Base-by-base conservation (phyloP, 2,797 vertebrate genomes). In the Enteromius treurensis region DNA sequence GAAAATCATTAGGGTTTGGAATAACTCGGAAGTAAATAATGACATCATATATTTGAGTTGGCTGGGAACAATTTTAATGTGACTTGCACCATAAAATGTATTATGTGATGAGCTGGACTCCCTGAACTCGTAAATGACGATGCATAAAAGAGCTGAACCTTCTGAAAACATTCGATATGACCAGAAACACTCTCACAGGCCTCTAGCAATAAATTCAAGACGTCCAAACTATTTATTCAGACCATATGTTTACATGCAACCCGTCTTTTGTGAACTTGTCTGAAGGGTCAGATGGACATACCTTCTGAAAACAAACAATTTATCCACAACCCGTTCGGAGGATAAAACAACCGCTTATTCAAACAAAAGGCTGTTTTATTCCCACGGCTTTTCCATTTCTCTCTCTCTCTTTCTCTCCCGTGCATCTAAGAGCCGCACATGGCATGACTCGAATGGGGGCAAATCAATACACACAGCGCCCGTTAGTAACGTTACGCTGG, bases 351-450 rank as follows among this genome's bases (percentile, higher is more conserved):
- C 37, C n/a, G 19, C 5, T 40, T 62, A 64, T 29, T 64, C 32
- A 49, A 76, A 79, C 69, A 78, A 80, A 81, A 47, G 51, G 71
- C 62, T 34, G 78, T 69, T 80, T 79, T 58, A 76, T 80, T 84
- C 51, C 21, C 23, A 49, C 14, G 67, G 69, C 26, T 81, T 42
- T 58, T 2, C 53, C 42, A 14, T 45, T 51, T 74, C 26, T 58
- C 58, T 51, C 4, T 51, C 4, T 76, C 74, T 64, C 60, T 64
- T 23, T 73, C 32, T 75, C 26, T 60, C 40, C n/a, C 75, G 58
- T 58, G 32, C 80, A 70, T 76, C 29, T 64, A 26, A 60, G 42
- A 71, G 68, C 62, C 47, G 77, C 86, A 87, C 86, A 87, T 85
- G 83, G 83, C 76, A 76, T 26, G 75, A 69, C 64, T 78, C 76